These are phyloP conservation scores for Acyrthosiphon pisum DNA, from an alignment of 1,140 invertebrate genomes.

Conservation along the genomic window DNA sequence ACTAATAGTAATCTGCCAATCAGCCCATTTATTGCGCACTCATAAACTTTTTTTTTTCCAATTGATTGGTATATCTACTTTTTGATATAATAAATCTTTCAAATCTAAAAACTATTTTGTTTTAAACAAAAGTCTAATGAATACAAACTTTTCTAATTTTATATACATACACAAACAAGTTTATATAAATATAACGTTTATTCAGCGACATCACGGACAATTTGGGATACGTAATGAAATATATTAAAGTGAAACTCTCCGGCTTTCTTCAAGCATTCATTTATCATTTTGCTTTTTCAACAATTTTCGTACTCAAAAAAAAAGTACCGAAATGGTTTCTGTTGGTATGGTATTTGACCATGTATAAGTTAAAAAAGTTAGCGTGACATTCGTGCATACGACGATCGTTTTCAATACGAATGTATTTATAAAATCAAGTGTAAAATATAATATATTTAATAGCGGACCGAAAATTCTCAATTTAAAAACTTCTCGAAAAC, in stretches of 20 bases:
- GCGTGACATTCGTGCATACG: neutral
- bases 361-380: slow-evolving; percentile 16
- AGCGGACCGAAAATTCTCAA: neutral
- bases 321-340: neutral
- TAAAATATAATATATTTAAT: neutral
- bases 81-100: neutral
- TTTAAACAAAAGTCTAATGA: slow-evolving; percentile 40
- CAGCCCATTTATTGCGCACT: neutral
- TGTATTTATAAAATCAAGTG: neutral
- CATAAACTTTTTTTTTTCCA: neutral
- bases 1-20: neutral
- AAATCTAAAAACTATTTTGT: neutral
- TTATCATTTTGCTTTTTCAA: slow-evolving; percentile 10
- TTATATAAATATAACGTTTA: slow-evolving; percentile 22
- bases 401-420: neutral
- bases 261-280: slow-evolving; percentile 13
- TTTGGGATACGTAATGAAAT: slow-evolving; percentile 38
- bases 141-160: slow-evolving; percentile 40
- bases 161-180: neutral
- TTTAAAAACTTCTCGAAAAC: neutral
- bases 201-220: neutral
- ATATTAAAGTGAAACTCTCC: slow-evolving; percentile 30
- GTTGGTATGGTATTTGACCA: too few species aligned
- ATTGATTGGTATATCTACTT: slow-evolving; percentile 16
- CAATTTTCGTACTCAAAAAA: neutral